Evolutionary conservation across 2,888 invertebrate species (phyloP).

Genomic region (Julus scandinavius): DNA sequence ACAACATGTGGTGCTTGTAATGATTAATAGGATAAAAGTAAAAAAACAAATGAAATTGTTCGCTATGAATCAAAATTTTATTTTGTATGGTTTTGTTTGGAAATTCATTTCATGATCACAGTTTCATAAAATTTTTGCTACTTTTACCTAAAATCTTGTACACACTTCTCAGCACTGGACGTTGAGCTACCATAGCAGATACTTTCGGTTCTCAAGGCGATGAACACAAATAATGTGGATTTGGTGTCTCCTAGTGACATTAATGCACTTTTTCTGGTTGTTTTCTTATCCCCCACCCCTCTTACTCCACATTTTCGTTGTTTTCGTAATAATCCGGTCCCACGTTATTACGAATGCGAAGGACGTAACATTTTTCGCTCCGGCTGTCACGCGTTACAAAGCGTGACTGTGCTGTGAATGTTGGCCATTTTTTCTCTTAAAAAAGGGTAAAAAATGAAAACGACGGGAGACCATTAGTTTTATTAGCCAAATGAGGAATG

Average conservation of each 20-base stretch:
- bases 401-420: background rate
- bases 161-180: too few species aligned
- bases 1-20: too few species aligned
- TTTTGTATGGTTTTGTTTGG: too few species aligned
- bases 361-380: background rate
- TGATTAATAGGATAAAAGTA: too few species aligned
- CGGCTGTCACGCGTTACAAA: background rate
- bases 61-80: too few species aligned
- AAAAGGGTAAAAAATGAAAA: background rate
- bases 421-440: background rate
- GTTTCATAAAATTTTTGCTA: too few species aligned
- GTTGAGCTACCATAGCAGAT: background rate
- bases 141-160: too few species aligned
- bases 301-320: background rate
- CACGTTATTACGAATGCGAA: background rate
- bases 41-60: too few species aligned
- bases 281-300: background rate
- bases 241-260: background rate
- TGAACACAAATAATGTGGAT: background rate
- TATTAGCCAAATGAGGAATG: background rate
- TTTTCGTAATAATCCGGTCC: background rate
- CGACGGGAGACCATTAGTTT: conserved; percentile 14
- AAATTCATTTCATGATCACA: too few species aligned
- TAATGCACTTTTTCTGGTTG: background rate
- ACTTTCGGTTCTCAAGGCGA: background rate